Percentiles rank a stretch among this genome's conserved stretches.
These are phyloP conservation scores for Lagodon rhomboides DNA, from an alignment of 2,797 vertebrate genomes.

Conservation along the genomic window DNA sequence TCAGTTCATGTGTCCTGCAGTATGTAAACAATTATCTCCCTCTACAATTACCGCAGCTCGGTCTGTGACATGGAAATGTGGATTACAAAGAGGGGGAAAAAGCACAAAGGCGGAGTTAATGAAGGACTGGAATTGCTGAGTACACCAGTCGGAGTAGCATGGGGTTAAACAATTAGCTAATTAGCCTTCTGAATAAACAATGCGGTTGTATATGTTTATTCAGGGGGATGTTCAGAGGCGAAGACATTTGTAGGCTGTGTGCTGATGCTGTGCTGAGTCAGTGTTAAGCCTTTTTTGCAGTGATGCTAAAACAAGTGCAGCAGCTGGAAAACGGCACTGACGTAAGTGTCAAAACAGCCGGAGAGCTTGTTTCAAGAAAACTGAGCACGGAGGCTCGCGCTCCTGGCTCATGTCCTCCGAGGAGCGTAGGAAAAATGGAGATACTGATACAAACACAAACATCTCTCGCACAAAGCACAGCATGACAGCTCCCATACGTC, in stretches of 20 bases:
- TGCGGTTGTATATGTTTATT: slow-evolving; percentile 47
- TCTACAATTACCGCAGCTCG: slow-evolving; percentile 57
- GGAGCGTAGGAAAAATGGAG: slow-evolving; percentile 12
- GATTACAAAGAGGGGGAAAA: slow-evolving; percentile 55
- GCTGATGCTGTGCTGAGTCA: slow-evolving; percentile 54
- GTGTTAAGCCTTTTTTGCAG: slow-evolving; percentile 33
- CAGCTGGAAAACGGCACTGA: slow-evolving; percentile 43
- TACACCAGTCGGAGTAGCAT: slow-evolving; percentile 42
- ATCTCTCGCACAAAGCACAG: slow-evolving; percentile 9
- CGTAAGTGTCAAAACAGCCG: slow-evolving; percentile 43
- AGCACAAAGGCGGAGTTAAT: slow-evolving; percentile 61
- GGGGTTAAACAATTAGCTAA: slow-evolving; percentile 66
- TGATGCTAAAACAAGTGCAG: slow-evolving; percentile 44
- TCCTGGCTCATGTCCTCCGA: slow-evolving; percentile 13
- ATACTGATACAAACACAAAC: slow-evolving; percentile 16
- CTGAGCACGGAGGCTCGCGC: slow-evolving; percentile 3
- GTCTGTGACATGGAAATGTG: slow-evolving; percentile 55
- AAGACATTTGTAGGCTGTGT: slow-evolving; percentile 20
- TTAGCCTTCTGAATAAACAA: slow-evolving; percentile 67
- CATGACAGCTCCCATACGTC: slow-evolving; percentile 21
- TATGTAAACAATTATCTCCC: slow-evolving; percentile 71
- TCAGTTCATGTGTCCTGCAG: slow-evolving; percentile 61
- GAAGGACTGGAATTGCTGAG: slow-evolving; percentile 47
- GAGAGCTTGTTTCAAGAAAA: slow-evolving; percentile 46
- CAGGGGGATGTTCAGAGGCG: slow-evolving; percentile 16